A percentile compares a stretch with the other conserved stretches of the same genome.
These are phyloP conservation scores for Notodonta ziczac DNA, from an alignment of 2,888 invertebrate species.

Conservation along the genomic window DNA sequence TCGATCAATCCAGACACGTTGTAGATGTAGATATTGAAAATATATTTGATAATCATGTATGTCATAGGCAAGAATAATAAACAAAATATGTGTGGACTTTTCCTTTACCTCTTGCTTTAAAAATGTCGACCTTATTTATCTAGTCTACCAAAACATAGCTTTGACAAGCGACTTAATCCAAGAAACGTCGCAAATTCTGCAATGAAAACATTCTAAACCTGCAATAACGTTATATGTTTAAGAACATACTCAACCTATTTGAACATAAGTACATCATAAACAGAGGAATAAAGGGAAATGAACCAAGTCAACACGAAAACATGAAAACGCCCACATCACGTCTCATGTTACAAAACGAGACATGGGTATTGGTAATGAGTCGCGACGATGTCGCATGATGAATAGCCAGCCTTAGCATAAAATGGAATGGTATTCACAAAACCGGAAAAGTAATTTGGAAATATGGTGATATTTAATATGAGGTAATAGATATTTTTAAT, in stretches of 20 bases:
- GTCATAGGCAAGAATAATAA: too few species aligned
- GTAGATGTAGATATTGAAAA: too few species aligned
- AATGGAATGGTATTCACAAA: constrained; percentile 25
- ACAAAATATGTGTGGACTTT: too few species aligned
- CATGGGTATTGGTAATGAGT: constrained; percentile 23
- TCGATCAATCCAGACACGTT: background rate
- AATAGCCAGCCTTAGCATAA: constrained; percentile 30
- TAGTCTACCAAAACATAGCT: background rate
- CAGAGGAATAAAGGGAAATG: background rate
- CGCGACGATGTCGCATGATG: constrained; percentile 19
- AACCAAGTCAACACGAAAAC: background rate
- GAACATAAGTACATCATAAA: background rate
- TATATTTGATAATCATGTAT: too few species aligned
- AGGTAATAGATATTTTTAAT: too few species aligned
- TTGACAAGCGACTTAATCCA: background rate
- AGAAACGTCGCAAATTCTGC: too few species aligned
- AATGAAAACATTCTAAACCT: background rate
- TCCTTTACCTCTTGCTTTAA: too few species aligned
- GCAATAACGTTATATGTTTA: too few species aligned
- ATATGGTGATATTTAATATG: too few species aligned
- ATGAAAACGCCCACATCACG: background rate
- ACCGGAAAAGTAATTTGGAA: background rate
- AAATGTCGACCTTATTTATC: too few species aligned
- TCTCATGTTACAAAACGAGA: background rate
- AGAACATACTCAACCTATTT: too few species aligned